These are phyloP conservation scores for Drosophila nigrodunni DNA, from an alignment of 1,140 invertebrate species.

Conservation along the genomic window DNA sequence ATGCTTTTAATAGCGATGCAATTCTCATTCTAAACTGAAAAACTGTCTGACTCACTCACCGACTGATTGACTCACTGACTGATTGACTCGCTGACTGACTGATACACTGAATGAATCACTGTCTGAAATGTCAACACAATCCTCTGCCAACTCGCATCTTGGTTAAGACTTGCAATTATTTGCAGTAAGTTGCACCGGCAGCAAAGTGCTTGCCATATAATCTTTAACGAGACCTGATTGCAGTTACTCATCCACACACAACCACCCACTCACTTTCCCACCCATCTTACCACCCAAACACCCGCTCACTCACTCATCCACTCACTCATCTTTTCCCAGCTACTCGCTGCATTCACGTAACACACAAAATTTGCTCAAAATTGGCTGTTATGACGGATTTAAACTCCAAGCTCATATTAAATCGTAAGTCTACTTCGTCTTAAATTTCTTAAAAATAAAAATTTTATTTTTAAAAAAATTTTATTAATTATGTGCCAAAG, in stretches of 20 bases:
- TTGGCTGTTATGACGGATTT: constrained; percentile 41
- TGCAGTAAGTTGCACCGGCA: constrained; percentile 47
- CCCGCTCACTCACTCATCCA: neutral
- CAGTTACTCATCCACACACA: constrained; percentile 7
- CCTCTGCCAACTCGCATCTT: constrained; percentile 17
- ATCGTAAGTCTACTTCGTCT: too few relatives aligned
- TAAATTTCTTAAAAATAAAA: too few relatives aligned
- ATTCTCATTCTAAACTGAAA: neutral
- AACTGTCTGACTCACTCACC: constrained; percentile 16
- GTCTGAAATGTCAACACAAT: constrained; percentile 67
- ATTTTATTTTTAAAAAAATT: too few relatives aligned
- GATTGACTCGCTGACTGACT: constrained; percentile 1
- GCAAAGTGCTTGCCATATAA: constrained; percentile 66
- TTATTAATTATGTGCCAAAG: too few relatives aligned
- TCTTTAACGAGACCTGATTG: constrained; percentile 61
- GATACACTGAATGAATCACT: constrained; percentile 27
- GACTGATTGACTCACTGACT: constrained; percentile 8
- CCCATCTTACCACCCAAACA: neutral
- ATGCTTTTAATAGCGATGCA: constrained; percentile 66
- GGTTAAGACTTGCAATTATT: constrained; percentile 69
- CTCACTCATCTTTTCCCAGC: constrained; percentile 6
- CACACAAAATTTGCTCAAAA: constrained; percentile 42
- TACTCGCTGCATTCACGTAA: neutral
- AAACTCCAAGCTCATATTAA: too few relatives aligned
- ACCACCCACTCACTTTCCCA: neutral